Conservation (phyloP, 2,113 vertebrate species). For the Cavia porcellus region DNA sequence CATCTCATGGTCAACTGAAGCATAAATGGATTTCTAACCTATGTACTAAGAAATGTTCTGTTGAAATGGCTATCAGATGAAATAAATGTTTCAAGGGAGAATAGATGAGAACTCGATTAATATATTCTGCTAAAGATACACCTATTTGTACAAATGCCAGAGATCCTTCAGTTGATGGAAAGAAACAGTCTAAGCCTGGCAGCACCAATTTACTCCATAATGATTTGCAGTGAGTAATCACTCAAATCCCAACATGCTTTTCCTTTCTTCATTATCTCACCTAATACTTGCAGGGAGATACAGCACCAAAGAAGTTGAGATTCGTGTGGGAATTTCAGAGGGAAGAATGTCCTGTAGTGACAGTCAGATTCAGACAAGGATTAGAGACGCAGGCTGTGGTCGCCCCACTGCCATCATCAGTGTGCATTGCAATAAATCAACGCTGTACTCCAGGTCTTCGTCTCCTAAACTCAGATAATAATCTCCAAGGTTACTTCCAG, state of each 20-base stretch:
- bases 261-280: neutral
- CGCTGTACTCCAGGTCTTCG: neutral
- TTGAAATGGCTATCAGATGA: neutral
- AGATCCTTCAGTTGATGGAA: neutral
- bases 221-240: neutral
- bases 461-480: slow-evolving; percentile 10
- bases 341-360: neutral
- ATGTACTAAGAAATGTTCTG: neutral
- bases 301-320: neutral
- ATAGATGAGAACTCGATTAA: neutral
- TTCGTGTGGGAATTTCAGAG: neutral
- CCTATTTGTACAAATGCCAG: neutral
- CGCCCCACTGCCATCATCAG: neutral
- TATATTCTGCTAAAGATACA: neutral
- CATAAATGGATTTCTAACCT: slow-evolving; percentile 25
- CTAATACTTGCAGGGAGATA: neutral
- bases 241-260: neutral
- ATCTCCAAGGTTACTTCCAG: slow-evolving; percentile 10
- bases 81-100: neutral
- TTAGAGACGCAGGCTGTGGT: neutral
- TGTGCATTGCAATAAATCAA: neutral
- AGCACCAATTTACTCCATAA: neutral
- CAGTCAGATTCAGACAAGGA: neutral
- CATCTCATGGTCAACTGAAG: neutral
- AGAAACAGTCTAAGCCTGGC: neutral